A percentile compares a stretch with the other conserved stretches of the same genome.
Conservation (phyloP, 2,113 vertebrate genomes). For the Mystacornis crossleyi region DNA sequence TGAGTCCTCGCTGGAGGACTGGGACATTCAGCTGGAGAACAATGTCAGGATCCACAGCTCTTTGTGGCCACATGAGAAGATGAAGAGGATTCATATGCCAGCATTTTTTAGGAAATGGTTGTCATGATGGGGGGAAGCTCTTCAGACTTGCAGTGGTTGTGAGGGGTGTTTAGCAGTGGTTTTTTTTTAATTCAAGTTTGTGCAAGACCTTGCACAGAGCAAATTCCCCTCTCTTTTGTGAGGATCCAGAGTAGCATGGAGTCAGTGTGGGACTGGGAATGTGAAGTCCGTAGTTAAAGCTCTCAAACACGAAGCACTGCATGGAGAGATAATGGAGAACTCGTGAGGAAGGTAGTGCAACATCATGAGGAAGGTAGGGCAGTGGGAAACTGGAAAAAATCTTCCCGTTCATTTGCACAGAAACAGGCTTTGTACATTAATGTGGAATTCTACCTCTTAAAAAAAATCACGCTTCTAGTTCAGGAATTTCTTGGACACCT, state of each 20-base stretch:
- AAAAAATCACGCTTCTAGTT: not conserved
- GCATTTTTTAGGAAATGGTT: not conserved
- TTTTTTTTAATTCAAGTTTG: not conserved
- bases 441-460: not conserved
- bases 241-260: not conserved
- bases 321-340: not conserved
- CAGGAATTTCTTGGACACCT: not conserved
- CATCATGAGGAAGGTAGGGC: no score
- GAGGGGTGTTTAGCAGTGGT: not conserved
- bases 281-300: not conserved
- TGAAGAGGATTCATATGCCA: not conserved
- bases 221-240: not conserved
- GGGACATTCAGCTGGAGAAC: not conserved
- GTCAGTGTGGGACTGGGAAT: not conserved
- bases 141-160: not conserved
- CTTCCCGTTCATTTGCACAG: no score
- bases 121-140: not conserved
- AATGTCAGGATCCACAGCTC: not conserved
- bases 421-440: not conserved
- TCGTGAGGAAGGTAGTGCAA: not conserved
- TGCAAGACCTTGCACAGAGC: not conserved
- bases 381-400: no score
- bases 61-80: not conserved
- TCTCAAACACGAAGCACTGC: not conserved
- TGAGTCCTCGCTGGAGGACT: not conserved